Conservation (phyloP, 2,888 invertebrate genomes). For the Platycnemis pennipes region DNA sequence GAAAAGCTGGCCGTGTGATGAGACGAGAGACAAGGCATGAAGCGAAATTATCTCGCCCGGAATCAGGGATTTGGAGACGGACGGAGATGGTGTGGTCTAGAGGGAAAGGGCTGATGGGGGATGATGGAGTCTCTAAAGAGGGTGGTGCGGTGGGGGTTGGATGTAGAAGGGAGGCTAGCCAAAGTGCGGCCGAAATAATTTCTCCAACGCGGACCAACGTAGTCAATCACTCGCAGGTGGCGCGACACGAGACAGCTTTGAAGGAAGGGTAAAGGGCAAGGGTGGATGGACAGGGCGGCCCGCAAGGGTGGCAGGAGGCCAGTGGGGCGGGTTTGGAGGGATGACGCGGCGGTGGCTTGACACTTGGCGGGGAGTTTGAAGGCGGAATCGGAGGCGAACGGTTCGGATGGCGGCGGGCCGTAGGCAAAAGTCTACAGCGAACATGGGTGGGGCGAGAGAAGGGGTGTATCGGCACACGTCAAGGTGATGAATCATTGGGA, state of each 20-base stretch:
- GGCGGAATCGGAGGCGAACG: not conserved
- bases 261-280: not conserved
- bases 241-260: not conserved
- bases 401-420: too few species aligned
- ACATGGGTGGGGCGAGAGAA: not conserved
- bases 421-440: not conserved
- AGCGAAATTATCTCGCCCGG: not conserved
- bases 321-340: not conserved
- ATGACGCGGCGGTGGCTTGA: not conserved
- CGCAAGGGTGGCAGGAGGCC: not conserved
- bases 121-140: not conserved
- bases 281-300: not conserved
- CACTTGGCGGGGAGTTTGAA: too few species aligned
- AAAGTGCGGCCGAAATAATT: constrained; percentile 33
- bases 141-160: not conserved
- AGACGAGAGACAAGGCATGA: not conserved
- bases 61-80: not conserved
- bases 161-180: not conserved
- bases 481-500: not conserved
- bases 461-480: not conserved
- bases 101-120: not conserved
- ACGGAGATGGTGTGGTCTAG: not conserved
- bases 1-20: not conserved
- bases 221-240: constrained; percentile 51
- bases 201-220: not conserved